Base-by-base conservation (phyloP, 2,113 vertebrate genomes). In the Percina caprodes region DNA sequence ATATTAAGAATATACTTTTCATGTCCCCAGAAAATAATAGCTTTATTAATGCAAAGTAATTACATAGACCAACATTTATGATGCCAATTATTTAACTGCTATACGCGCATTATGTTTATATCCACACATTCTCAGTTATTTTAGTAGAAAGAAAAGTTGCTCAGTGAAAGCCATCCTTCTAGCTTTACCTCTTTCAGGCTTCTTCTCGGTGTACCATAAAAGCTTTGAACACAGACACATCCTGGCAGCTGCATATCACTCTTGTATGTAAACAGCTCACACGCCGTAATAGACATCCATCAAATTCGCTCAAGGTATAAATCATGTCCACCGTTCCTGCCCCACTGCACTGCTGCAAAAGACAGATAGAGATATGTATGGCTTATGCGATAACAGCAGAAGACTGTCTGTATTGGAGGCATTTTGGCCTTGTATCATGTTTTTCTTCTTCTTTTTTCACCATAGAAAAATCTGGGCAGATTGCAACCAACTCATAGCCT, bases 251-350 rank as follows among this genome's bases (percentile, higher is more conserved):
- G 60, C 52, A 15, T 70, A 80, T 86, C 74, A 75, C 68, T 77
- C 74, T 23, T 56, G 63, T 73, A 78, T 71, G 77, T 84, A 74
- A 84, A 86, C 87, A 77, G 49, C 77, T 79, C 66, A 35, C 46
- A 48, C 14, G 16, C 5, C 66, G 77, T 74, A 66, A 68, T 8
- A 62, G 76, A 60, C 86, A 85, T 89, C 89, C 84, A 83, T 92
- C 86, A 91, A 82, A 68, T 48, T 76, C 18, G 21, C 73, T 74
- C 12, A 21, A 70, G 66, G 82, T 79, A 82, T 92, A 88, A 89
- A 89, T 91, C 68, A 77, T 33, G 46, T 49, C 61, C 26, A 10
- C 24, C 52, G 49, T 21, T 59, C 67, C 68, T 61, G 65, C 39
- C 55, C 75, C 0, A 33, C 61, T 55, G 49, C 74, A 60, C 68